These are phyloP conservation scores for Heliconius nattereri DNA, from an alignment of 1,140 invertebrate genomes.

Conservation along the genomic window DNA sequence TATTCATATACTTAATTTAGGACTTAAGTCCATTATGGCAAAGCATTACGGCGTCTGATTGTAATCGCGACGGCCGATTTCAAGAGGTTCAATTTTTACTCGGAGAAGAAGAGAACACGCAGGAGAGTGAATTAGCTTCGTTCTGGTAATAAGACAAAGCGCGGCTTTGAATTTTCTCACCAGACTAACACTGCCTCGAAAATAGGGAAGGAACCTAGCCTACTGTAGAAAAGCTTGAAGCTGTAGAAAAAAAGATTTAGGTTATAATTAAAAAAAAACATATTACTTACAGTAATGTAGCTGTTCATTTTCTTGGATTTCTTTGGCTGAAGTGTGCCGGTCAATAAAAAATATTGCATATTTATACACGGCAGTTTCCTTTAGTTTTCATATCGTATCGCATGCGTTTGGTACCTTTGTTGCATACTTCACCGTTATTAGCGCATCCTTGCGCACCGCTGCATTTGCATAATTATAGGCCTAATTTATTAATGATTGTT, in stretches of 20 bases:
- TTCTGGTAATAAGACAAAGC: too few relatives aligned
- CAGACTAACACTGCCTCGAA: too few relatives aligned
- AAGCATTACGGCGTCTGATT: too few relatives aligned
- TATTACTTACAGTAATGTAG: conserved; percentile 20
- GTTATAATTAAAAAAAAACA: neutral
- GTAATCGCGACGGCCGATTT: too few relatives aligned
- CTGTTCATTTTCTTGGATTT: conserved; percentile 14
- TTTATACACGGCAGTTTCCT: conserved; percentile 1
- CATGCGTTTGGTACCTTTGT: neutral
- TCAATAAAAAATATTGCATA: neutral
- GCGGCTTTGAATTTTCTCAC: too few relatives aligned
- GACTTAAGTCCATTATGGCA: too few relatives aligned
- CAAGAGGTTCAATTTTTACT: too few relatives aligned
- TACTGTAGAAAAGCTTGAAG: too few relatives aligned
- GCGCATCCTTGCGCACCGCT: neutral
- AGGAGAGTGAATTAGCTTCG: too few relatives aligned
- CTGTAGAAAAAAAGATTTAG: neutral
- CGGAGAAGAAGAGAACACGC: too few relatives aligned
- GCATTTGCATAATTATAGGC: neutral
- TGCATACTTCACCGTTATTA: conserved; percentile 2
- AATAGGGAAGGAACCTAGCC: too few relatives aligned
- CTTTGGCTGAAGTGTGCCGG: conserved; percentile 16
- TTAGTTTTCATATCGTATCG: neutral
- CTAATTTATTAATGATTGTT: neutral
- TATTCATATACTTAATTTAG: too few relatives aligned